Base-by-base conservation (phyloP, 2,113 vertebrate species). In the human (Homo sapiens) region DNA sequence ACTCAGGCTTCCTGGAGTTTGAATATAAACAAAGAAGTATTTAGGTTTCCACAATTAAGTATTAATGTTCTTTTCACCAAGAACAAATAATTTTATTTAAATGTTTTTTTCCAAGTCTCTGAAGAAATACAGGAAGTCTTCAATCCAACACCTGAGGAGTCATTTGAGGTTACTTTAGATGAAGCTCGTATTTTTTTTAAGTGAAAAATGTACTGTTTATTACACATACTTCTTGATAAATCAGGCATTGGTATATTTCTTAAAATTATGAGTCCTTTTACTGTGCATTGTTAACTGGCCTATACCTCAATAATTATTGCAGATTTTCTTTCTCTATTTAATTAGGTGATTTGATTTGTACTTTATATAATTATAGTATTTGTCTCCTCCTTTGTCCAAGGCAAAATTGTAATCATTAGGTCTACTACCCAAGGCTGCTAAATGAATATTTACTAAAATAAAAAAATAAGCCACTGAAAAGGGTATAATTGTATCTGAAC, bases 331-430 rank as follows among this genome's bases (percentile, higher is more conserved):
- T 96, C 89, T 91, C 89, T 91, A 55, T 96, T 96, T 97, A 98
- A 98, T 97, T 95, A 96, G 73, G 96, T 96, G 91, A 97, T 96
- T 97, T 97, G 89, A 96, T 98, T 97, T 97, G 94, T 95, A 96
- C 96, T 94, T 96, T 92, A 93, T 97, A 76, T 97, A 97, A 98
- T 97, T 94, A 96, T 38, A 97, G 96, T 84, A 97, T 97, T 97
- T 98, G 82, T 96, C 86, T 94, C 91, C 73, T 96, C 79, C 73
- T 97, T 94, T 96, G 76, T 97, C 96, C 70, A 48, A 94, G 66
- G 61, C 64, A 95, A 98, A 98, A 97, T 97, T 93, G 88, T 96
- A 89, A 97, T 97, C 88, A 97, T 97, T 97, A 95, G 68, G 97
- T 97, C 82, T 97, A 86, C 91, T 96, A 95, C 94, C 88, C 93